Evolutionary conservation across 2,113 vertebrate genomes (phyloP), one percentile per base, ranked within the genome.

Genomic region (Puntigrus tetrazona): DNA sequence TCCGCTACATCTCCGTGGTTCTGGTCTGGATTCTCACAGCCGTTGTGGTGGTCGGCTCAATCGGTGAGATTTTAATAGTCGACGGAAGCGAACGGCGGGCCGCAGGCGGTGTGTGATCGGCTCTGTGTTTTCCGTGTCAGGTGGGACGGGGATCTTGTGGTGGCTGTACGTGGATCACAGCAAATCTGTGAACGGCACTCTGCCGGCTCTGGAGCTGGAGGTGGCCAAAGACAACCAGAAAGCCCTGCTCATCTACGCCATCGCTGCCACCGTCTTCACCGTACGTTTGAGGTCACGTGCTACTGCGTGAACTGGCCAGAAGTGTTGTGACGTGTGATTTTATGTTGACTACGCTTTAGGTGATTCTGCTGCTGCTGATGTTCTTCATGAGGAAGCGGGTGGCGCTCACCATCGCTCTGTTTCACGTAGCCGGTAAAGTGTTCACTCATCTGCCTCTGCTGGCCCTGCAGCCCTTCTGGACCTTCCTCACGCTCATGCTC

Each of bases 401-500:
- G 87, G 96, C 97, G 72, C 96, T 99, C 89, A 98, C 97, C 81
- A 98, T 99, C 85, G 95, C 97, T 88, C 93, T 99, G 91, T 99
- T 99, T 90, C 97, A 98, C 0, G 97, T 99, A 92, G 97, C 98
- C 3, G 97, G 98, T 59, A 99, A 98, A 90, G 98, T 99, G 75
- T 99, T 99, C 90, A 96, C 95, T 82, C 95, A 97, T 90, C 91
- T 99, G 90, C 98, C 98, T 0, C 91, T 99, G 84, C 93, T 99
- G 83, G 96, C 94, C 86, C 94, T 99, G 92, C 98, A 99, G 87
- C 97, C 98, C 10, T 95, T 99, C 89, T 99, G 97, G 97, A 99
- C 97, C 20, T 99, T 99, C 89, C 92, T 99, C 88, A 95, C 95
- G 85, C 96, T 99, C 88, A 94, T 97, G 87, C 86, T 98, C 11